Evolutionary conservation across 2,888 invertebrate genomes (phyloP).

Genomic region (Lomographa bimaculata): DNA sequence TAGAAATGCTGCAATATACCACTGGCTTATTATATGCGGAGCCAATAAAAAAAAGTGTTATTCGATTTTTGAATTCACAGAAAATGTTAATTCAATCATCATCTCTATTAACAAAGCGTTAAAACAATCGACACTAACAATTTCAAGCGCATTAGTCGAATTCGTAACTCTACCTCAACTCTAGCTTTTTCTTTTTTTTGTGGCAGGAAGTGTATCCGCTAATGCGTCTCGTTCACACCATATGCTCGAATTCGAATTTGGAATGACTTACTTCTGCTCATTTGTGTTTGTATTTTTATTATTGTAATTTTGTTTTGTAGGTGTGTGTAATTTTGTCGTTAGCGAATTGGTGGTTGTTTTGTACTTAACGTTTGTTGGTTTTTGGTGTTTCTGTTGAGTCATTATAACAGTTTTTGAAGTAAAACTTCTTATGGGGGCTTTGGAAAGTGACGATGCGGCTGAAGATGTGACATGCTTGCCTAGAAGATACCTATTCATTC

Average conservation of each 20-base stretch:
- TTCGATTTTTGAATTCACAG: too few species aligned
- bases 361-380: conserved; percentile 36
- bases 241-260: conserved; percentile 50
- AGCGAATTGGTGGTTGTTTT: conserved; percentile 46
- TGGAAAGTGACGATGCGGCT: too few species aligned
- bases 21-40: too few species aligned
- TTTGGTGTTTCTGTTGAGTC: too few species aligned
- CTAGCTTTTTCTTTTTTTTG: conserved; percentile 34
- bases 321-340: conserved; percentile 59
- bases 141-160: conserved; percentile 3
- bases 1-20: too few species aligned
- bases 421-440: too few species aligned
- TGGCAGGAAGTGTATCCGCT: conserved; percentile 59
- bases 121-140: conserved; percentile 12
- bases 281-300: conserved; percentile 48
- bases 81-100: too few species aligned
- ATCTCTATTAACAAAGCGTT: conserved; percentile 1
- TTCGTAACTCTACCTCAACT: conserved; percentile 8
- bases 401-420: too few species aligned
- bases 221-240: conserved; percentile 69
- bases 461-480: too few species aligned
- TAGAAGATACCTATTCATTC: too few species aligned
- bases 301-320: conserved; percentile 68
- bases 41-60: too few species aligned
- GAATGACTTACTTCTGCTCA: conserved; percentile 51